Evolutionary conservation across 1,140 invertebrate species (phyloP).

Genomic region (Drosophila suzukii): DNA sequence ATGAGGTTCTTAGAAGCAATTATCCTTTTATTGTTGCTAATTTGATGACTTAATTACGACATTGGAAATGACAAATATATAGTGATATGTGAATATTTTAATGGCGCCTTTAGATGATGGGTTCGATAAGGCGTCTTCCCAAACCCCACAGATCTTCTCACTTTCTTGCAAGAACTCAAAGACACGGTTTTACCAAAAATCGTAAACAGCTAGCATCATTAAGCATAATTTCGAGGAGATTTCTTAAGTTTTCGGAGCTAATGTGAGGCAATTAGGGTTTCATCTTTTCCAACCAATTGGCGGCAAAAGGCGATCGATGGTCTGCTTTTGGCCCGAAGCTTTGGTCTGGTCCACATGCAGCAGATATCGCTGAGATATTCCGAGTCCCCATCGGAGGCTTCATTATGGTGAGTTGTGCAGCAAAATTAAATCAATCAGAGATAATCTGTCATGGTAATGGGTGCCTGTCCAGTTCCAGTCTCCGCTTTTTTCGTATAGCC

Average conservation of each 20-base stretch:
- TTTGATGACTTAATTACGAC: conserved; percentile 45
- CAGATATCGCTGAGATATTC: conserved; percentile 8
- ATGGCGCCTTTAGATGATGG: conserved; percentile 7
- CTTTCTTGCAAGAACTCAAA: conserved; percentile 45
- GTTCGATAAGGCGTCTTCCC: background rate
- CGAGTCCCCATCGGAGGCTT: conserved; percentile 49
- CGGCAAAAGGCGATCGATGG: conserved; percentile 59
- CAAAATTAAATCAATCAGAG: conserved; percentile 81
- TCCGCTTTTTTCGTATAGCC: conserved; percentile 14
- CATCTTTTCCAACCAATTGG: conserved; percentile 76
- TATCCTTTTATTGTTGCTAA: conserved; percentile 34
- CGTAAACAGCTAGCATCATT: conserved; percentile 60
- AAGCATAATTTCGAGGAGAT: conserved; percentile 77
- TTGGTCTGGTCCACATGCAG: conserved; percentile 39
- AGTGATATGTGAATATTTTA: conserved; percentile 38
- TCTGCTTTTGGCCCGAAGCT: conserved; percentile 65
- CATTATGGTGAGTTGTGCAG: conserved; percentile 71
- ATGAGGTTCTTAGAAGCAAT: conserved; percentile 25
- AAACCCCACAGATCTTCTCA: conserved; percentile 20
- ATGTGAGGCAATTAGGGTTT: conserved; percentile 74
- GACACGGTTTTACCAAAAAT: conserved; percentile 14
- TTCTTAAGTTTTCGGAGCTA: conserved; percentile 72
- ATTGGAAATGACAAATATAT: conserved; percentile 35
- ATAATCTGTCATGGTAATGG: conserved; percentile 81
- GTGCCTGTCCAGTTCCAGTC: conserved; percentile 57